phyloP scores from a whole-genome alignment of 2,113 vertebrate genomes.

The Pelusios castaneus region DNA sequence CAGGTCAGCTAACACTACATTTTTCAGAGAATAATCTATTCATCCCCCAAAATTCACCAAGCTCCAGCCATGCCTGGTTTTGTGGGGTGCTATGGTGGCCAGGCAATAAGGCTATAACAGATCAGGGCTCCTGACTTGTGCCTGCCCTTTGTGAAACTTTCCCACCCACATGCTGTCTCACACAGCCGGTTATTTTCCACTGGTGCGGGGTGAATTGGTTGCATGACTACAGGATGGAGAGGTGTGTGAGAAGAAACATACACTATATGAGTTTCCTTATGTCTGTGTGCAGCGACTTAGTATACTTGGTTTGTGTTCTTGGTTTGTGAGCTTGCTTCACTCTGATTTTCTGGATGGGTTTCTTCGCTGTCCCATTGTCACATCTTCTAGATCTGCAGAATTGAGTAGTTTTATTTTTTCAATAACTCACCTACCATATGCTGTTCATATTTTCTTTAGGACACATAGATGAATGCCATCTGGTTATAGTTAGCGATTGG shows the following conservation, averaged over 20 bases:
- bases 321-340: neutral
- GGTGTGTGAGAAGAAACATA: neutral
- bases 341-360: neutral
- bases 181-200: neutral
- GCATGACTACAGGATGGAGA: neutral
- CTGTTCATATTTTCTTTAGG: neutral
- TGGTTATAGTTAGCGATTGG: slow-evolving; percentile 1
- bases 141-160: neutral
- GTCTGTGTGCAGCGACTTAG: neutral
- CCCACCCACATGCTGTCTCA: neutral
- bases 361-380: neutral
- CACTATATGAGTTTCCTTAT: neutral
- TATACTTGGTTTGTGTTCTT: neutral
- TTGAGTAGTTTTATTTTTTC: neutral
- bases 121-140: neutral
- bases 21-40: neutral
- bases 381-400: neutral
- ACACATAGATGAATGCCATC: slow-evolving; percentile 10
- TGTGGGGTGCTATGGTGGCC: neutral
- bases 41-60: neutral
- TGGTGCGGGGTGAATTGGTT: neutral
- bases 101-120: neutral
- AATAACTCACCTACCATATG: neutral
- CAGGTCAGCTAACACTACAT: neutral
- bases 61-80: neutral